Evolutionary conservation across 2,113 vertebrate species (phyloP), one percentile per base, ranked within the genome.

Genomic region (Sturnus vulgaris): DNA sequence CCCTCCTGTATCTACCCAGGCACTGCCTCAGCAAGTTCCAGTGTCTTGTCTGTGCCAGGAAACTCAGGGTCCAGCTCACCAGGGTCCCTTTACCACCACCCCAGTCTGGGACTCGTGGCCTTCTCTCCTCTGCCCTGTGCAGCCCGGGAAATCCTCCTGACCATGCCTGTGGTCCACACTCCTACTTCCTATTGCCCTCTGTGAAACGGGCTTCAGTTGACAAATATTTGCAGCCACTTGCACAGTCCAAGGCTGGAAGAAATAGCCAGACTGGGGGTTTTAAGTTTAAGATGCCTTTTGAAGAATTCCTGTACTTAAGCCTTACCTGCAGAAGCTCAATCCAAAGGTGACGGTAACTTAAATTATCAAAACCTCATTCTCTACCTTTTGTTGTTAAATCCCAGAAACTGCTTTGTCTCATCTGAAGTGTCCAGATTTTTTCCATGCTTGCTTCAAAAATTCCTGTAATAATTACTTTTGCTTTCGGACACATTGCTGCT

Each of bases 11-110:
- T 7, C 11, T 44, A 21, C 16, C 28, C 1, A 1, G 44, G 33
- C 40, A 42, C 25, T 0, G 1, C 4, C 28, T 4, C 27, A 56
- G 42, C 35, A 59, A 33, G 44, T 2, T 2, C 24, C 64, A 44
- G 18, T 5, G 2, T 50, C 60, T 82, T 7, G 1, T 7, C 53
- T 86, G 37, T 71, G 52, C 40, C 31, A 30, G 37, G 15, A 82
- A 75, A 70, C 7, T 47, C 56, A 35, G 10, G 6, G 10, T 52
- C 15, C 53, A n/a, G 15, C 12, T 63, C 19, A 9, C 9, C 4
- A 4, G 42, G 30, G 10, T 69, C 47, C 27, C 2, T 2, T 11
- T 81, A 42, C 33, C 42, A 61, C 6, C 35, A 22, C 15, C 20
- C 23, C 7, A 44, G 14, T 16, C 21, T 57, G 37, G 37, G 40